Conservation (phyloP, 1,140 invertebrate species). For the Bombus picipes region DNA sequence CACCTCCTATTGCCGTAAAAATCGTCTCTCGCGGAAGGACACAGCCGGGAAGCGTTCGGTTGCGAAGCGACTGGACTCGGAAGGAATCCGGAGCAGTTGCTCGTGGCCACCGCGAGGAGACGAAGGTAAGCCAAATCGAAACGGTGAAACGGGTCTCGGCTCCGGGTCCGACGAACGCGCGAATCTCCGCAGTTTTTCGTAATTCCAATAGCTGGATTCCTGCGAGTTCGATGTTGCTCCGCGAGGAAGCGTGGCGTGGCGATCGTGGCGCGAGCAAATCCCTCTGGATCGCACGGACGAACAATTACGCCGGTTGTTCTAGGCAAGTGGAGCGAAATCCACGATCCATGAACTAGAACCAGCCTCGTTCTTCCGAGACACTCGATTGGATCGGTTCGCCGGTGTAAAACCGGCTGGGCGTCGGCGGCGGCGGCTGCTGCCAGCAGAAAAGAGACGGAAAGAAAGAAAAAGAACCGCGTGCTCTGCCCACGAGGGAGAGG, state of each 20-base stretch:
- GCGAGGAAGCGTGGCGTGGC: background rate
- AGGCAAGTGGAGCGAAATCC: slow-evolving; percentile 66
- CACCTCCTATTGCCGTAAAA: background rate
- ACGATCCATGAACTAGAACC: slow-evolving; percentile 61
- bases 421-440: slow-evolving; percentile 77
- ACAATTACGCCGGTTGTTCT: slow-evolving; percentile 61
- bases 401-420: slow-evolving; percentile 81
- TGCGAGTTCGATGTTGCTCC: background rate
- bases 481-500: slow-evolving; percentile 14
- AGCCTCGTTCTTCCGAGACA: slow-evolving; percentile 56
- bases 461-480: slow-evolving; percentile 13
- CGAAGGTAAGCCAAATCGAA: slow-evolving; percentile 4
- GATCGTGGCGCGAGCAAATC: slow-evolving; percentile 12
- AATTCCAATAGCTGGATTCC: background rate
- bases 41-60: background rate
- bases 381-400: slow-evolving; percentile 66
- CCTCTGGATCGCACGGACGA: background rate
- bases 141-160: background rate
- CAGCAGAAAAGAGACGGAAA: slow-evolving; percentile 63
- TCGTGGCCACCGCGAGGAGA: background rate
- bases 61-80: background rate
- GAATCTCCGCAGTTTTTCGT: background rate
- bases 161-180: no score
- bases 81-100: background rate
- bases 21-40: background rate